Evolutionary conservation across 2,113 vertebrate genomes (phyloP).

Genomic region (Pygoscelis antarcticus): DNA sequence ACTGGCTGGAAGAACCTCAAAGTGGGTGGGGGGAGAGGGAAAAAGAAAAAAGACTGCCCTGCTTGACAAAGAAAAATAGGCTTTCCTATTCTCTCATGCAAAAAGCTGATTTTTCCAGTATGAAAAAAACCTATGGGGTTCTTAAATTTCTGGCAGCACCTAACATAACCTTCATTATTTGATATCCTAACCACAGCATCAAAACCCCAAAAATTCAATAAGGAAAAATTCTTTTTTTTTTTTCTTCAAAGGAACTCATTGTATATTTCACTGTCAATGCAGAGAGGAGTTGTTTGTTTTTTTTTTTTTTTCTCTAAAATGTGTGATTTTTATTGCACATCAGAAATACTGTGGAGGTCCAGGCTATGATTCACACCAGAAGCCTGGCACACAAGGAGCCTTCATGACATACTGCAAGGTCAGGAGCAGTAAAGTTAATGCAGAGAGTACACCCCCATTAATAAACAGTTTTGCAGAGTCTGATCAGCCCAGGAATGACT

Average conservation of each 20-base stretch:
- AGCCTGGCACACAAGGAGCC: not conserved
- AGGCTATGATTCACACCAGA: slow-evolving; percentile 11
- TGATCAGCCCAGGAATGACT: not conserved
- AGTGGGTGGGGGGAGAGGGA: not conserved
- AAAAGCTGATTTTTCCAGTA: slow-evolving; percentile 34
- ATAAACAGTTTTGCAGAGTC: not conserved
- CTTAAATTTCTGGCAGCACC: slow-evolving; percentile 24
- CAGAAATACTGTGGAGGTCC: slow-evolving; percentile 25
- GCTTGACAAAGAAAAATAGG: slow-evolving; percentile 50
- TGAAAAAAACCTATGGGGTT: not conserved
- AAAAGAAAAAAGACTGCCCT: not conserved
- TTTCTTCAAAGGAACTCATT: slow-evolving; percentile 51
- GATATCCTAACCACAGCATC: slow-evolving; percentile 27
- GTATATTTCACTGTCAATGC: slow-evolving; percentile 24
- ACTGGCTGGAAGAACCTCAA: slow-evolving; percentile 27
- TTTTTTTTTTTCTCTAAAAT: not conserved
- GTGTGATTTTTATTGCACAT: slow-evolving; percentile 65
- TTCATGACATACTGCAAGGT: not conserved
- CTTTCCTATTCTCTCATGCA: slow-evolving; percentile 15
- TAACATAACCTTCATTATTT: slow-evolving; percentile 35
- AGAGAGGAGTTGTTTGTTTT: not conserved
- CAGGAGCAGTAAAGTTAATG: slow-evolving; percentile 15
- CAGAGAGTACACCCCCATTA: not conserved
- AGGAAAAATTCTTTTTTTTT: slow-evolving; percentile 15
- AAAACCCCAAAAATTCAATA: slow-evolving; percentile 27